Percentiles rank a stretch among this genome's conserved stretches.
phyloP scores from a whole-genome alignment of 2,113 vertebrate genomes.

The Petromus typicus region DNA sequence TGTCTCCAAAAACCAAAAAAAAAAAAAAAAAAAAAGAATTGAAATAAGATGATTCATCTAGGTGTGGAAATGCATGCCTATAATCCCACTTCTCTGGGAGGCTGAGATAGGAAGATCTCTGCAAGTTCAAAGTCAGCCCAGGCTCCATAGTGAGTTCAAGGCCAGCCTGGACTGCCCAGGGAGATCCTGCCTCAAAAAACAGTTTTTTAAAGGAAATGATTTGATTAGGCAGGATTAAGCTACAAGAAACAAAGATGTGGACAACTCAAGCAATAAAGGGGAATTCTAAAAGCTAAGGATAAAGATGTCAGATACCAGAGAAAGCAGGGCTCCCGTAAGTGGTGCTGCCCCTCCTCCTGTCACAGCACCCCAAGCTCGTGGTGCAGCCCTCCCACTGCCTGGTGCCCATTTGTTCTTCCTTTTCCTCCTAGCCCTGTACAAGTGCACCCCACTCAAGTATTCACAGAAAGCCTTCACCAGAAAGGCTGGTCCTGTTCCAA shows the following conservation, averaged over 20 bases:
- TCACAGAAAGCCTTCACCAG: background rate
- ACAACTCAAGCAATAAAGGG: background rate
- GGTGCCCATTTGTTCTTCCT: background rate
- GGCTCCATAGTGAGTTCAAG: background rate
- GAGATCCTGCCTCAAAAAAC: background rate
- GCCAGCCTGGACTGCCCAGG: background rate
- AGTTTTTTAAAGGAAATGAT: background rate
- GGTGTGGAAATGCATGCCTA: background rate
- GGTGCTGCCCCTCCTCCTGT: background rate
- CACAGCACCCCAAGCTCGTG: background rate
- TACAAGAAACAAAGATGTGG: background rate
- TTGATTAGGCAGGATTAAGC: background rate
- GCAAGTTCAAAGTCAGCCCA: background rate
- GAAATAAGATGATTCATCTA: background rate
- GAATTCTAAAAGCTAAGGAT: background rate
- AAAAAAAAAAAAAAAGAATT: background rate
- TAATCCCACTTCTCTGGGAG: background rate
- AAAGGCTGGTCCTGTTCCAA: background rate
- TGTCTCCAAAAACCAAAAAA: too few relatives aligned
- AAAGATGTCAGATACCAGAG: background rate
- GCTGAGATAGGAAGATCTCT: background rate
- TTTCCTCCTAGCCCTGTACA: background rate
- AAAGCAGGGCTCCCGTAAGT: too few relatives aligned
- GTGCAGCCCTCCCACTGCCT: background rate
- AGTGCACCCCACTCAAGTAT: background rate